These are phyloP conservation scores for Trissoscelio sp. DNA, from an alignment of 2,888 invertebrate genomes.

Conservation along the genomic window DNA sequence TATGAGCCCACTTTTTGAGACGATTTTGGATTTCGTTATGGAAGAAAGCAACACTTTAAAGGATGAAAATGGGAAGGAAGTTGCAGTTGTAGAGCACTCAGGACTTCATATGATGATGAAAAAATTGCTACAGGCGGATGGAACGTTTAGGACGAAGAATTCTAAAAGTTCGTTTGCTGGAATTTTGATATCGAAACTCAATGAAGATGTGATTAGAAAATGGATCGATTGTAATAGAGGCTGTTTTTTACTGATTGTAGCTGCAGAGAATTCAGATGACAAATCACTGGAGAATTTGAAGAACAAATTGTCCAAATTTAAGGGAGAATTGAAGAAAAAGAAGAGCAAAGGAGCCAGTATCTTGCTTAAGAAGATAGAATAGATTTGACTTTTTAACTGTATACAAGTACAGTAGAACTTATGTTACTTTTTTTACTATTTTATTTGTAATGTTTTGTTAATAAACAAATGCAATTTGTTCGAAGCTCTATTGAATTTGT, in stretches of 20 bases:
- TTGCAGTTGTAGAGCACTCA: constrained; percentile 87
- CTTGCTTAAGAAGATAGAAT: constrained; percentile 12
- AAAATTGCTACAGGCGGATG: constrained; percentile 88
- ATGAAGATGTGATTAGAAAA: constrained; percentile 84
- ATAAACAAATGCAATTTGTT: too few species aligned
- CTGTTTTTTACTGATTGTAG: constrained; percentile 89
- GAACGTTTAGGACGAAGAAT: constrained; percentile 82
- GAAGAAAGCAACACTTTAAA: constrained; percentile 84
- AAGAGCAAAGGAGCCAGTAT: constrained; percentile 29
- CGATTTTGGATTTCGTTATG: constrained; percentile 83
- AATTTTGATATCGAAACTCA: constrained; percentile 85
- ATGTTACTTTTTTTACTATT: too few species aligned
- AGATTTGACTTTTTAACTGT: too few species aligned
- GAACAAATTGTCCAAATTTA: constrained; percentile 86
- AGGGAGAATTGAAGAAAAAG: constrained; percentile 86
- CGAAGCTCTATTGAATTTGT: too few species aligned
- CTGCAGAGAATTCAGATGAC: constrained; percentile 87
- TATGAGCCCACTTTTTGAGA: constrained; percentile 83
- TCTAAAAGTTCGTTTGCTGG: constrained; percentile 85
- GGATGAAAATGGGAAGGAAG: constrained; percentile 81
- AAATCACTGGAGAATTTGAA: constrained; percentile 82
- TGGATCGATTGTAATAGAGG: constrained; percentile 91
- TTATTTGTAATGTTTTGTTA: too few species aligned
- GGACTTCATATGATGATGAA: constrained; percentile 91
- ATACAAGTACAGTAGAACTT: too few species aligned